These are phyloP conservation scores for Pachypsylla venusta DNA, from an alignment of 1,140 invertebrate species.

Conservation along the genomic window DNA sequence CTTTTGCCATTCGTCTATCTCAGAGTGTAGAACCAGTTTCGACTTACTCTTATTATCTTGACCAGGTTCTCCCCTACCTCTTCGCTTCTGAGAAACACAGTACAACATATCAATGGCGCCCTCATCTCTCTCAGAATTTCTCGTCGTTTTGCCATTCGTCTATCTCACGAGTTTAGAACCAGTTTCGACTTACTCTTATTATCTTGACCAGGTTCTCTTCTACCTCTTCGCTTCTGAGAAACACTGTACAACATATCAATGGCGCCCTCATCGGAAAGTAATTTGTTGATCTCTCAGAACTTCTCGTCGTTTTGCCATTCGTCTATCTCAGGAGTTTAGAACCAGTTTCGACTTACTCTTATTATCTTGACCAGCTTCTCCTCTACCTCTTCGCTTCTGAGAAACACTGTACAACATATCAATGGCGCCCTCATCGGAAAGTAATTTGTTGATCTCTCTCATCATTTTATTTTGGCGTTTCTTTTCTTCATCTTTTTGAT, in stretches of 20 bases:
- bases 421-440: slow-evolving; percentile 70
- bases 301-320: slow-evolving; percentile 22
- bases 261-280: slow-evolving; percentile 69
- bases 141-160: background rate
- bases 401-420: slow-evolving; percentile 67
- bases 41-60: slow-evolving; percentile 24
- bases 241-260: slow-evolving; percentile 69
- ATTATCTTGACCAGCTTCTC: slow-evolving; percentile 16
- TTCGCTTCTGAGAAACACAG: slow-evolving; percentile 42
- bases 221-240: slow-evolving; percentile 33
- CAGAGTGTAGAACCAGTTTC: no score
- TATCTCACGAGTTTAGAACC: no score
- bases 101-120: slow-evolving; percentile 72
- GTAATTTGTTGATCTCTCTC: slow-evolving; percentile 51
- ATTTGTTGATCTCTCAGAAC: slow-evolving; percentile 49
- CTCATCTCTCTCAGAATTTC: slow-evolving; percentile 50
- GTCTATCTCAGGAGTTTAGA: no score
- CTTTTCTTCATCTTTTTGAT: background rate
- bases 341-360: no score
- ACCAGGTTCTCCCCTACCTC: slow-evolving; percentile 14
- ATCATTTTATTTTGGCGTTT: slow-evolving; percentile 27
- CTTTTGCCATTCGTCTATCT: no score
- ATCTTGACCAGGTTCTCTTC: slow-evolving; percentile 14
- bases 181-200: slow-evolving; percentile 27
- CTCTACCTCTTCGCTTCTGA: slow-evolving; percentile 28